Evolutionary conservation across 2,888 invertebrate species (phyloP).

Genomic region (Chesias legatella): DNA sequence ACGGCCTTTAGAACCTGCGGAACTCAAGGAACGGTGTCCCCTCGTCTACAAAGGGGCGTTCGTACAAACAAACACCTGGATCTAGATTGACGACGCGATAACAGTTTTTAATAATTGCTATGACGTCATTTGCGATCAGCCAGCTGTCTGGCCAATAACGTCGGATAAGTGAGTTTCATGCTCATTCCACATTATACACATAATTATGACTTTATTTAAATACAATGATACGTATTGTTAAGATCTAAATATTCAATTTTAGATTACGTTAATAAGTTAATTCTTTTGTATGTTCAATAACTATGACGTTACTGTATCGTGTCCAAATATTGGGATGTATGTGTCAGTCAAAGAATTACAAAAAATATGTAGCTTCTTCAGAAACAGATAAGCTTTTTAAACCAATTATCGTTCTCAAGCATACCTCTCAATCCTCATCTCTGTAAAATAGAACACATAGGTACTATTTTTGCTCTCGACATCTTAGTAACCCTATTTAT

Average conservation of each 20-base stretch:
- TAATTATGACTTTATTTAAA: too few species aligned
- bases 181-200: too few species aligned
- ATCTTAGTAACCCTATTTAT: constrained; percentile 40
- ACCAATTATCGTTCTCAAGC: constrained; percentile 3
- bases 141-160: too few species aligned
- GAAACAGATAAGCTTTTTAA: constrained; percentile 5
- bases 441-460: constrained; percentile 24
- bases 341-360: too few species aligned
- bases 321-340: too few species aligned
- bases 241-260: too few species aligned
- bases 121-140: constrained; percentile 10
- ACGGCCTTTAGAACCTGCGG: constrained; percentile 2
- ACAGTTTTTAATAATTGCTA: constrained; percentile 17
- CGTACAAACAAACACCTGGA: constrained; percentile 29
- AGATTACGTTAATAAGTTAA: too few species aligned
- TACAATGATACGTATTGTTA: too few species aligned
- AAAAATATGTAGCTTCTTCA: too few species aligned
- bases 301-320: too few species aligned
- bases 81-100: constrained; percentile 24
- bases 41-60: constrained; percentile 22
- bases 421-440: constrained; percentile 10
- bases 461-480: constrained; percentile 38
- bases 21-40: constrained; percentile 9
- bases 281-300: too few species aligned
- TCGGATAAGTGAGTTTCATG: too few species aligned